These are phyloP conservation scores for Plumapathes pennacea DNA, from an alignment of 92 coral and sea anemone species.

Conservation along the genomic window DNA sequence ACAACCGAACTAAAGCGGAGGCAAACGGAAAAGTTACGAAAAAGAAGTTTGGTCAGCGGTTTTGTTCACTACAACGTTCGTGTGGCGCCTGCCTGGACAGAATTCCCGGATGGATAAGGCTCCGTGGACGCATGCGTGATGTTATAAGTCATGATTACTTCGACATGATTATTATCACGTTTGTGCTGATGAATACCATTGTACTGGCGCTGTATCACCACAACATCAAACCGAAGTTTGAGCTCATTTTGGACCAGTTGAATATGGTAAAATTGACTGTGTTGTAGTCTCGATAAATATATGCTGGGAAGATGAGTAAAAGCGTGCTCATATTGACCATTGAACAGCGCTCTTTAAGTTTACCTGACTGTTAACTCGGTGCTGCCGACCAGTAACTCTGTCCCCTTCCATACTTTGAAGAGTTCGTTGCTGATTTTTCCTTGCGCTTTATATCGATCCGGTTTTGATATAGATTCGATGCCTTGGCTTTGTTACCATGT, in stretches of 20 bases:
- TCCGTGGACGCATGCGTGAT: conserved; percentile 18
- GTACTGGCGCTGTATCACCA: conserved; percentile 71
- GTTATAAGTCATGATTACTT: conserved; percentile 27
- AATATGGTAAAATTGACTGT: conserved; percentile 63
- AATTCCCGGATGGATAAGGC: no score
- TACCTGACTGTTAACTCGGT: no score
- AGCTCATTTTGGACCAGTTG: conserved; percentile 49
- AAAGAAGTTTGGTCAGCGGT: not conserved
- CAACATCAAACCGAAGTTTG: conserved; percentile 45
- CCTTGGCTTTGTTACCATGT: no score
- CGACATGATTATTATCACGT: conserved; percentile 57
- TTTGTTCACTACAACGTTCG: not conserved
- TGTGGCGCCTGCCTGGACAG: not conserved
- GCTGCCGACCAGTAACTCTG: no score
- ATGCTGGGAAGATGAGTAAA: no score
- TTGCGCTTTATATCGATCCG: no score
- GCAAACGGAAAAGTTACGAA: not conserved
- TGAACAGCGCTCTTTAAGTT: no score
- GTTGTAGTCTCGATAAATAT: no score
- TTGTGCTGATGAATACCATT: conserved; percentile 71
- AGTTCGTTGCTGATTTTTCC: no score
- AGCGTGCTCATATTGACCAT: no score
- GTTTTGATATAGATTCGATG: no score
- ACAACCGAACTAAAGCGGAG: not conserved
- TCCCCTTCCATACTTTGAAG: no score